Evolutionary conservation across 2,888 invertebrate species (phyloP), one percentile per base, ranked within the genome.

Genomic region (Sipha maydis): DNA sequence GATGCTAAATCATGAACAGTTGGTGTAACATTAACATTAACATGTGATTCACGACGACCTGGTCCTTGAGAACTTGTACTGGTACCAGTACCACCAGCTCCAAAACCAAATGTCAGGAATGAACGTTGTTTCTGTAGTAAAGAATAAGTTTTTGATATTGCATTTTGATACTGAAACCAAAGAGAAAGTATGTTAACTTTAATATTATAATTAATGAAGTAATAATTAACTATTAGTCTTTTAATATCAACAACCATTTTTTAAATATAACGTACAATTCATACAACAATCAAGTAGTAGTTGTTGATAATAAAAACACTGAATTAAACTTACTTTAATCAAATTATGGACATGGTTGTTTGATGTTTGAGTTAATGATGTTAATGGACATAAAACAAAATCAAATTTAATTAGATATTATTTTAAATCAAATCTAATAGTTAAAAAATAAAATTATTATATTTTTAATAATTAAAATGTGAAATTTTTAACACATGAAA

Each of bases 31-130:
- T 98, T 98, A 89, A 98, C 98, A 92, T 98, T 98, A 91, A 98
- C 97, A 92, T 98, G 98, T 90, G 97, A 97, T 92, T 98, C 98
- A 90, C 98, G 94, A 90, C 97, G 94, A 82, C 93, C 91, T 80
- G 96, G 95, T 91, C 95, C 95, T 89, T 95, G 94, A 89, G 91
- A 92, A 31, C 89, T 84, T 67, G 85, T 78, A 83, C 89, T 89
- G 31, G 89, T 89, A 54, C 89, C 89, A 75, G 89, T 89, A 48
- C 90, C 89, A 90, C 95, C 96, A 90, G 96, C 97, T 90, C 97
- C 98, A 93, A 99, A 99, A 75, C 98, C 98, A 93, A 98, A 99
- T 90, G 98, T 98, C 91, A 99, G 95, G 94, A 99, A 99, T 91
- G 99, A 99, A 91, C 98, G 95, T 94, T 99, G 98, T 93, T 98